phyloP scores from a whole-genome alignment of 2,888 invertebrate species.

The Pilophorus perplexus region DNA sequence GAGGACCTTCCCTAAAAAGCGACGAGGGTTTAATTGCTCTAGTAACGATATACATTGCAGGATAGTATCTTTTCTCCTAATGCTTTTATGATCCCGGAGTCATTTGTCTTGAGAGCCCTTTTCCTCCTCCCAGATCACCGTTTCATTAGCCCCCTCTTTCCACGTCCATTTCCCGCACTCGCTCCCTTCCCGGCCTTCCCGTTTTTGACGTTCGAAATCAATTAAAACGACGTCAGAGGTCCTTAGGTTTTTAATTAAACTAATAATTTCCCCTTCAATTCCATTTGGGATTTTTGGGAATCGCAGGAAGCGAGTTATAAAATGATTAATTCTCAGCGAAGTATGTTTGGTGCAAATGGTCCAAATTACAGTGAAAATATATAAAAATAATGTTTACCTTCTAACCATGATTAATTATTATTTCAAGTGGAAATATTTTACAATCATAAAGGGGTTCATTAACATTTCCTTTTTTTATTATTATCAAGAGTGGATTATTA shows the following conservation, averaged over 20 bases:
- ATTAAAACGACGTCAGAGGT: neutral
- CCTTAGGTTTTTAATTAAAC: neutral
- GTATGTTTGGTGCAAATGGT: too few species aligned
- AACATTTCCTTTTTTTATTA: too few species aligned
- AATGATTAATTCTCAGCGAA: too few species aligned
- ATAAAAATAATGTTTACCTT: too few species aligned
- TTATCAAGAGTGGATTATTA: too few species aligned
- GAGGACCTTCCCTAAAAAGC: slow-evolving; percentile 2
- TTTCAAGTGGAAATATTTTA: too few species aligned
- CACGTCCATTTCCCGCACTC: neutral
- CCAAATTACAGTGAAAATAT: too few species aligned
- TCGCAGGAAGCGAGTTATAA: too few species aligned
- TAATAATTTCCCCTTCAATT: neutral
- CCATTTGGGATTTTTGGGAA: too few species aligned
- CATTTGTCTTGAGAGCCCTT: slow-evolving; percentile 37
- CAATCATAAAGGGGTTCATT: too few species aligned
- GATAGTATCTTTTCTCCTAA: slow-evolving; percentile 36
- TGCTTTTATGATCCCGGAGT: slow-evolving; percentile 40
- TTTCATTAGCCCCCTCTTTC: slow-evolving; percentile 16
- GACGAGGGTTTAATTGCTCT: slow-evolving; percentile 29
- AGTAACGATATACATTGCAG: slow-evolving; percentile 29
- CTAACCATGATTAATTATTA: too few species aligned
- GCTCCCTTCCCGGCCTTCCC: too few species aligned
- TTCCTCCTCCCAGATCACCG: slow-evolving; percentile 16
- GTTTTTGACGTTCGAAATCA: neutral